Conservation (phyloP, 2,113 vertebrate species). For the Etia nguti region DNA sequence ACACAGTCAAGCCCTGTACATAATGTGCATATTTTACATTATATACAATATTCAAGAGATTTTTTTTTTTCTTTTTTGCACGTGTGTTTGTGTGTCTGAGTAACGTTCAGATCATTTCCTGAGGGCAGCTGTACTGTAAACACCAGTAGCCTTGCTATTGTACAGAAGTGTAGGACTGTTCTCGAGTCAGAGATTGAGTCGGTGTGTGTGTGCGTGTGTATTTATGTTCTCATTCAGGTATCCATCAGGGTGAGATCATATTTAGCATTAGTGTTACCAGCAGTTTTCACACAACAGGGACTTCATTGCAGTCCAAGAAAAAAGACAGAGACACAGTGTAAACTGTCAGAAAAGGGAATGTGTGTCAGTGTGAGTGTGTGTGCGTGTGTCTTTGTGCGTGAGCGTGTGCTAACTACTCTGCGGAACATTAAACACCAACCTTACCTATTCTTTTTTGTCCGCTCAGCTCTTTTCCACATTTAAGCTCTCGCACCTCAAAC, state of each 20-base stretch:
- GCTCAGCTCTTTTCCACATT: conserved; percentile 59
- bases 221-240: conserved; percentile 27
- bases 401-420: conserved; percentile 26
- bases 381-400: background rate
- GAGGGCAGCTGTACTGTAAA: conserved; percentile 49
- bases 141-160: conserved; percentile 37
- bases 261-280: conserved; percentile 12
- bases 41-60: background rate
- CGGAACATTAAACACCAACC: conserved; percentile 50
- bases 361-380: conserved; percentile 14
- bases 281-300: conserved; percentile 13
- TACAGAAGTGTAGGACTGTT: background rate
- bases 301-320: conserved; percentile 2
- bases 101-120: conserved; percentile 47
- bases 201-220: background rate
- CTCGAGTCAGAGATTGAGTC: background rate
- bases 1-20: background rate
- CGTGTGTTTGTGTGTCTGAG: background rate
- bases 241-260: background rate
- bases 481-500: conserved; percentile 37
- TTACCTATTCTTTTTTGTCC: conserved; percentile 35
- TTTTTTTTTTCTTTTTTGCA: background rate
- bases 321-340: background rate
- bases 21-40: background rate
- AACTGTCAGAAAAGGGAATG: conserved; percentile 6